These are phyloP conservation scores for Magallana angulata DNA, from an alignment of 1,140 invertebrate genomes.

Conservation along the genomic window DNA sequence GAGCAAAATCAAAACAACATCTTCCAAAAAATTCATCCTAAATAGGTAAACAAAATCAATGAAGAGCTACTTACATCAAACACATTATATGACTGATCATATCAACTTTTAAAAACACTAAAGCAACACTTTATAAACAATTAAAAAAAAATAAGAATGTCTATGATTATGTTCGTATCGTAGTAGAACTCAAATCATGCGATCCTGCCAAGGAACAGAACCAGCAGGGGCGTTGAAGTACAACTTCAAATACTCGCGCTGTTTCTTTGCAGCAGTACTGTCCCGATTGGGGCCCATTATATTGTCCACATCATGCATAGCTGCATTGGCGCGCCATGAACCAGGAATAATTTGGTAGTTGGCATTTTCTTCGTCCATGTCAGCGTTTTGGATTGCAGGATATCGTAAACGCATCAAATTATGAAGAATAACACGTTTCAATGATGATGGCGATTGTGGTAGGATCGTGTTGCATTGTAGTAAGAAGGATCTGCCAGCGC, in stretches of 20 bases:
- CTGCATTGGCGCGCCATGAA: conserved; percentile 32
- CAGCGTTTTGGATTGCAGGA: conserved; percentile 37
- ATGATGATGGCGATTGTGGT: no score
- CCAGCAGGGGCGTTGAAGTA: conserved; percentile 57
- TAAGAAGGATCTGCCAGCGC: no score
- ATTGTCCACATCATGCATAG: conserved; percentile 39
- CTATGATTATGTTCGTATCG: not conserved
- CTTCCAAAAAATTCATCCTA: no score
- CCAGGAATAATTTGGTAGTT: conserved; percentile 55
- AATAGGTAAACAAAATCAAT: no score
- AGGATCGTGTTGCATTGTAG: no score
- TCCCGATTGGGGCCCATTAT: conserved; percentile 7
- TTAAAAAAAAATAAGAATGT: no score
- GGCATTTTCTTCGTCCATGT: conserved; percentile 51
- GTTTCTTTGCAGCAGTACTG: conserved; percentile 40
- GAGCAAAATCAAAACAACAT: no score
- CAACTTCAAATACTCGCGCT: not conserved
- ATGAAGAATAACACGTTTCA: no score
- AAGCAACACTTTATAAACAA: no score
- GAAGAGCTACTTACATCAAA: no score
- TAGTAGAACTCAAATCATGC: conserved; percentile 31
- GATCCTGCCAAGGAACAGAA: conserved; percentile 55
- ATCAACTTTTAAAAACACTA: no score
- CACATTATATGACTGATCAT: no score
- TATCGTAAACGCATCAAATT: conserved; percentile 51